phyloP scores from a whole-genome alignment of 2,888 invertebrate genomes.

The Mythimna albipuncta region DNA sequence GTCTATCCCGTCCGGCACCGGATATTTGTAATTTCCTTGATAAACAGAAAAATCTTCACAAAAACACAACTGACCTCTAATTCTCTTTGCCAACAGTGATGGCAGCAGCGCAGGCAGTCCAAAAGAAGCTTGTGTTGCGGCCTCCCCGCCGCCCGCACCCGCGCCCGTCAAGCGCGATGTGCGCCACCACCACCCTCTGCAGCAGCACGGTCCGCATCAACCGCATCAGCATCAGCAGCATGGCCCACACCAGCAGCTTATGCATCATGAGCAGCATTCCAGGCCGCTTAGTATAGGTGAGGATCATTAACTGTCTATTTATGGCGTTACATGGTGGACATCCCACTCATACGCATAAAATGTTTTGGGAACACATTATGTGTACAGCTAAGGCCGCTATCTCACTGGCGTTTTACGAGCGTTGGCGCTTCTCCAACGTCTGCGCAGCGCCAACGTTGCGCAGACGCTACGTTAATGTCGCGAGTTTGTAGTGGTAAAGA shows the following conservation, averaged over 20 bases:
- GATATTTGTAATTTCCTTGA: too few relatives aligned
- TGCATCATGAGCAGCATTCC: conserved; percentile 68
- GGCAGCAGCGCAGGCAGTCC: conserved; percentile 88
- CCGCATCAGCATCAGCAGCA: conserved; percentile 52
- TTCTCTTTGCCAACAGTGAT: conserved; percentile 75
- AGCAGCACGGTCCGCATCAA: conserved; percentile 55
- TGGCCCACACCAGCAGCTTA: conserved; percentile 63
- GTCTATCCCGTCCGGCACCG: too few relatives aligned
- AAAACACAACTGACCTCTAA: background rate
- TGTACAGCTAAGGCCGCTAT: too few relatives aligned
- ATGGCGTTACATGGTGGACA: too few relatives aligned
- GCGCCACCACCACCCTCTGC: conserved; percentile 63
- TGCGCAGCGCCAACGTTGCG: too few relatives aligned
- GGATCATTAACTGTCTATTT: too few relatives aligned
- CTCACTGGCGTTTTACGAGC: too few relatives aligned
- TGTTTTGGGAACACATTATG: too few relatives aligned
- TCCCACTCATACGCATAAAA: too few relatives aligned
- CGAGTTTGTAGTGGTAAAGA: too few relatives aligned
- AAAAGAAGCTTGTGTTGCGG: conserved; percentile 86
- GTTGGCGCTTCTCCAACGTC: too few relatives aligned
- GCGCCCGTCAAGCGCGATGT: conserved; percentile 74
- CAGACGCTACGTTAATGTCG: too few relatives aligned
- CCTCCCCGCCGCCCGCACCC: conserved; percentile 82
- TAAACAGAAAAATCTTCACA: background rate
- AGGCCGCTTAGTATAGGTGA: conserved; percentile 58